Percentiles rank a stretch among this genome's conserved stretches.
Conservation (phyloP, 2,113 vertebrate species). For the Pantherophis guttatus region DNA sequence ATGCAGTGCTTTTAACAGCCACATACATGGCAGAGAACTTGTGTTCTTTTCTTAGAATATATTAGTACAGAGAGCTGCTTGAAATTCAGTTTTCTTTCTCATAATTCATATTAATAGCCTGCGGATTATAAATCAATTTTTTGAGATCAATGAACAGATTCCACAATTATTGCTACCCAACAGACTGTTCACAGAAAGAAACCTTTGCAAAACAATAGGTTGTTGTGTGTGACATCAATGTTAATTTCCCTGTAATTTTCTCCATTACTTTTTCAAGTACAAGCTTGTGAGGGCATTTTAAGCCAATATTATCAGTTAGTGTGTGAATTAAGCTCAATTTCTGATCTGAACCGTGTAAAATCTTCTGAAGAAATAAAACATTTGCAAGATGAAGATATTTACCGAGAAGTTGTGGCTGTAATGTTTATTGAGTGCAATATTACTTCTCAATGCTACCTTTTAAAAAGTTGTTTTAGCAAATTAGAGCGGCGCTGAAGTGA, state of each 20-base stretch:
- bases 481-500: neutral
- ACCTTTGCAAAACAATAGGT: neutral
- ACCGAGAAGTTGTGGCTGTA: neutral
- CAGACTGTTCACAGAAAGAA: constrained; percentile 19
- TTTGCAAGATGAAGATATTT: neutral
- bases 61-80: constrained; percentile 1
- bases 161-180: constrained; percentile 9
- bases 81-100: neutral
- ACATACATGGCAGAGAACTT: neutral
- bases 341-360: neutral
- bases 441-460: neutral
- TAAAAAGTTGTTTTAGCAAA: neutral
- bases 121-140: constrained; percentile 7
- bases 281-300: neutral
- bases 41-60: constrained; percentile 28
- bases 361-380: neutral
- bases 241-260: constrained; percentile 15
- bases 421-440: neutral
- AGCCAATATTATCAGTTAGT: neutral
- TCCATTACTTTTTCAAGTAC: constrained; percentile 3
- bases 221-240: neutral
- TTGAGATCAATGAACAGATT: constrained; percentile 21
- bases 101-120: constrained; percentile 22
- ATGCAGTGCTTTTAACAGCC: neutral
- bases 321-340: neutral